phyloP scores from a whole-genome alignment of 2,113 vertebrate genomes.

The Parus major region DNA sequence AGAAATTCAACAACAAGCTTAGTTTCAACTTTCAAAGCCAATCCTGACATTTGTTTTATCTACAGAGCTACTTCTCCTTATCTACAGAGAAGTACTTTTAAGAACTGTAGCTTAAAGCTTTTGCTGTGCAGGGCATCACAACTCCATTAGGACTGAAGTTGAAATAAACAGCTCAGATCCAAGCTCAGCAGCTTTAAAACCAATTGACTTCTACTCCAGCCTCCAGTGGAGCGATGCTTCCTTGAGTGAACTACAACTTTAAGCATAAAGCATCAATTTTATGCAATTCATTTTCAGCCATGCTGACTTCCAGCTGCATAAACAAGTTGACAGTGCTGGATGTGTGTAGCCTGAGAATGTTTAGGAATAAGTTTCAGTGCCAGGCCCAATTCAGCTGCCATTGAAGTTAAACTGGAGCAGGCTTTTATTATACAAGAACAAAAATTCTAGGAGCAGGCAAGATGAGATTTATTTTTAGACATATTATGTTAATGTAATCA shows the following conservation, averaged over 20 bases:
- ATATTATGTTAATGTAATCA: conserved; percentile 6
- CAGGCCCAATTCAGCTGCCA: conserved; percentile 18
- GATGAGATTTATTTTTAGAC: conserved; percentile 39
- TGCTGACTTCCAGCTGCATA: conserved; percentile 48
- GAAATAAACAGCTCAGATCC: neutral
- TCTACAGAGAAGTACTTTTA: neutral
- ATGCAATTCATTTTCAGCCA: neutral
- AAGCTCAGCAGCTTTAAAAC: neutral
- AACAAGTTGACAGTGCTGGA: conserved; percentile 34
- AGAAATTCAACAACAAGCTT: neutral
- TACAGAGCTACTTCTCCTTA: neutral
- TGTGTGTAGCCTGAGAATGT: conserved; percentile 9
- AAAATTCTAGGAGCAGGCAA: neutral
- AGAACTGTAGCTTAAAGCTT: neutral
- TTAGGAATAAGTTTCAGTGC: neutral
- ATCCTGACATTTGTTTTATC: neutral
- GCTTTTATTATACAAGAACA: neutral
- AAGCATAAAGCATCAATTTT: conserved; percentile 29
- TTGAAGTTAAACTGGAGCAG: neutral
- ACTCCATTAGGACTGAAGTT: neutral
- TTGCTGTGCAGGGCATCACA: neutral
- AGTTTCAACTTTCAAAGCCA: neutral
- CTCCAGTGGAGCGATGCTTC: neutral
- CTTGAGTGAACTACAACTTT: neutral
- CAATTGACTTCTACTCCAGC: neutral